These are phyloP conservation scores for Capromys pilorides DNA, from an alignment of 2,797 vertebrate genomes.

Conservation along the genomic window DNA sequence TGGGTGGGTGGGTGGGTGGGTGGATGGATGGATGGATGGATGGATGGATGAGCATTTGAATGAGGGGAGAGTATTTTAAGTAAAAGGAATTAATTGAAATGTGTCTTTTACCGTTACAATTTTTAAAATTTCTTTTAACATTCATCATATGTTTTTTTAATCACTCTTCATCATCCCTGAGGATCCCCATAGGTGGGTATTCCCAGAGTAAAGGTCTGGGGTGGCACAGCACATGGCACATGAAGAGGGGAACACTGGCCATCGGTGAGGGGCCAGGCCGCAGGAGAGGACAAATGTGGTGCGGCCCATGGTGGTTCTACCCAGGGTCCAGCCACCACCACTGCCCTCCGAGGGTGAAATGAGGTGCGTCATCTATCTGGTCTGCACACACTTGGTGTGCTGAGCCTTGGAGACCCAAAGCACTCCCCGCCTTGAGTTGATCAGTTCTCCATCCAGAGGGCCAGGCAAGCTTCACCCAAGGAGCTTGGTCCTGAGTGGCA, in stretches of 20 bases:
- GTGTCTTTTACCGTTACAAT: not conserved
- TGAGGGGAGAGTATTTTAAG: not conserved
- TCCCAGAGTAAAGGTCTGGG: not conserved
- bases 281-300: not conserved
- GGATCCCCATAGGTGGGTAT: not conserved
- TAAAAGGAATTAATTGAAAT: not conserved
- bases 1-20: no score
- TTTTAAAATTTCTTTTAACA: not conserved
- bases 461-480: not conserved
- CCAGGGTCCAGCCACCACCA: no score
- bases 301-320: no score
- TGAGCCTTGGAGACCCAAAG: not conserved
- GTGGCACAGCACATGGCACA: not conserved
- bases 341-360: not conserved
- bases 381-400: not conserved
- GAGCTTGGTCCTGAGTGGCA: not conserved
- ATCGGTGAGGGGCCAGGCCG: not conserved
- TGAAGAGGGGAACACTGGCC: fast-evolving
- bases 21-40: not conserved
- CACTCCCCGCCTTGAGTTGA: not conserved
- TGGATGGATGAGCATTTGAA: no score
- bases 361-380: not conserved
- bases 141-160: no score
- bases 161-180: not conserved
- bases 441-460: not conserved